Evolutionary conservation across 1,140 invertebrate species (phyloP), one percentile per base, ranked within the genome.

Genomic region (Mylabris phalerata): DNA sequence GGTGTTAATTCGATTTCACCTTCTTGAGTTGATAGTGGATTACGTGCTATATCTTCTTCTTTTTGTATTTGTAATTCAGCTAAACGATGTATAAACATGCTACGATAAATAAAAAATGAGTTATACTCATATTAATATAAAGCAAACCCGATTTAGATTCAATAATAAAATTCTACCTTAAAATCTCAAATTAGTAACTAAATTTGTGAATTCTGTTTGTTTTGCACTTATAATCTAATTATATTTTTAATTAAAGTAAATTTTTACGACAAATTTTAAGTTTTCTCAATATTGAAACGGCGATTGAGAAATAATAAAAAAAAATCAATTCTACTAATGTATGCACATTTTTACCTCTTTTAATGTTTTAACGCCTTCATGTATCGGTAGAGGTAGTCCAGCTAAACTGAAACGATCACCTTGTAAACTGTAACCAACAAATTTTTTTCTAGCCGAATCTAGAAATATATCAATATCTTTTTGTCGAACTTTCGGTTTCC

Each of bases 401-500:
- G 93, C 92, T 50, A 97, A 78, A 61, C 93, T 95, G 47, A 89
- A 85, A 60, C 86, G 78, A 75, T 93, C 90, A 64, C 89, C 88
- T 60, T 88, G 85, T 49, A 96, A 75, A 49, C 84, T 89, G 73
- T 94, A 98, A 0, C 95, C 94, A 55, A 98, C 90, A 82, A 98
- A 98, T 77, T 98, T 98, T 46, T 89, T 79, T 67, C 96, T 77
- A 4, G 93, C 92, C 68, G 86, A 87, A 68, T 98, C 92, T 59
- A 98, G 75, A 76, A 98, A 98, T 60, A 82, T 79, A 67, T 98
- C 92, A 46, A 97, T 86, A 73, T 96, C 93, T 77, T 90, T 92
- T 69, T 93, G 88, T 24, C 92, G 79, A n/a, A 98, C 94, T 84
- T 98, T 98, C 6, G 95, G 93, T 61, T 87, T 85, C 95, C 95